Conservation (phyloP, 2,113 vertebrate species). For the Cygnus buccinator region DNA sequence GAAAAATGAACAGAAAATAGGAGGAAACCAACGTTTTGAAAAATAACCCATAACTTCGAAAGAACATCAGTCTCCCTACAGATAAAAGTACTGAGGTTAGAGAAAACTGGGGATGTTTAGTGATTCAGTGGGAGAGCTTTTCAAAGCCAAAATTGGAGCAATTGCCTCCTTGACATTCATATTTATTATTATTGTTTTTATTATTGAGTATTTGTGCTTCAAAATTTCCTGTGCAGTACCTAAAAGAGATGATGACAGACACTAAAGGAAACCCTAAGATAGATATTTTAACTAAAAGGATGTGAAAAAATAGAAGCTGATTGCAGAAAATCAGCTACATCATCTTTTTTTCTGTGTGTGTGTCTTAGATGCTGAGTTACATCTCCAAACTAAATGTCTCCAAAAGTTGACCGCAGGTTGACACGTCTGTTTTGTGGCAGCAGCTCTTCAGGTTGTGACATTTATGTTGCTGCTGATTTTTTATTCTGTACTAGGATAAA, state of each 20-base stretch:
- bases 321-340: background rate
- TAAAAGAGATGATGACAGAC: background rate
- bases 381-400: background rate
- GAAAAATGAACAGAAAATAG: slow-evolving; percentile 2
- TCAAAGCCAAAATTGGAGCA: background rate
- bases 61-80: background rate
- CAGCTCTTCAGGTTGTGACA: slow-evolving; percentile 18
- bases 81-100: slow-evolving; percentile 2
- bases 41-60: background rate
- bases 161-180: background rate
- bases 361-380: background rate
- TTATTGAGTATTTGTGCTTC: background rate
- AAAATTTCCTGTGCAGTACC: background rate
- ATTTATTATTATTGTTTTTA: background rate
- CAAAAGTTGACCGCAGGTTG: background rate
- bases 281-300: background rate
- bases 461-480: slow-evolving; percentile 6
- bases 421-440: slow-evolving; percentile 1
- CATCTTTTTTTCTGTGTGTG: background rate
- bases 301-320: background rate
- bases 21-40: slow-evolving; percentile 13
- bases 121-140: background rate
- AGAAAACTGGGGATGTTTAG: background rate
- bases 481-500: background rate
- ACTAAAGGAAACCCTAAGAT: background rate